Conservation (phyloP, 2,113 vertebrate genomes). For the Sitta europaea region DNA sequence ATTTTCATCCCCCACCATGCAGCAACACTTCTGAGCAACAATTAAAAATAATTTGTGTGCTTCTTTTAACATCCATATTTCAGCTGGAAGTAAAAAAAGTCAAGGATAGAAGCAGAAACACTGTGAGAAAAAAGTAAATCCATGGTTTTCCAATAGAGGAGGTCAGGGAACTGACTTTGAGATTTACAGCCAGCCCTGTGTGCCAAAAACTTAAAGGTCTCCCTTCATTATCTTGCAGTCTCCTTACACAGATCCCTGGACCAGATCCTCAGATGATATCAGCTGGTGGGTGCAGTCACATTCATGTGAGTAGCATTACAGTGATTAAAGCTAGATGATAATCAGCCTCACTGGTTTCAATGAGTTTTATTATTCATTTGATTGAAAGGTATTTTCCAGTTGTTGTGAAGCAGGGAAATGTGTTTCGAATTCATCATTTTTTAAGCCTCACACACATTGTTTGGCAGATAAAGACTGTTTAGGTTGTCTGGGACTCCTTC, state of each 20-base stretch:
- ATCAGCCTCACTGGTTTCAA: conserved; percentile 2
- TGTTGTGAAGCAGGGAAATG: conserved; percentile 32
- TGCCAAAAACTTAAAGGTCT: conserved; percentile 48
- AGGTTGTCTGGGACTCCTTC: conserved; percentile 26
- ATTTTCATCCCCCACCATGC: background rate
- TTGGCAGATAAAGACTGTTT: conserved; percentile 14
- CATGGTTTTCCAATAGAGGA: background rate
- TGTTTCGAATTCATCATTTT: conserved; percentile 26
- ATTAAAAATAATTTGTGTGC: background rate
- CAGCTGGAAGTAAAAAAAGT: background rate
- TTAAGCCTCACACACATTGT: background rate
- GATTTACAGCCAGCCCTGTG: background rate
- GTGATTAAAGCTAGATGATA: conserved; percentile 46
- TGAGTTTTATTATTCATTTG: conserved; percentile 49
- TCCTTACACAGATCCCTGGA: conserved; percentile 38
- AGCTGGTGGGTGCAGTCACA: conserved; percentile 29
- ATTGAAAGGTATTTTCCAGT: conserved; percentile 63
- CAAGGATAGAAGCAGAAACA: background rate
- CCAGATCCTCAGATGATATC: conserved; percentile 47
- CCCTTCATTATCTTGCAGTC: background rate
- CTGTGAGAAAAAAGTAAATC: conserved; percentile 9
- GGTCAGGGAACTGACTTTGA: background rate
- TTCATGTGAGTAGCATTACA: conserved; percentile 1
- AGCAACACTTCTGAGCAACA: background rate
- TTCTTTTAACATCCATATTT: background rate